Base-by-base conservation (phyloP, 1,140 invertebrate species). In the Conopomorpha cramerella region DNA sequence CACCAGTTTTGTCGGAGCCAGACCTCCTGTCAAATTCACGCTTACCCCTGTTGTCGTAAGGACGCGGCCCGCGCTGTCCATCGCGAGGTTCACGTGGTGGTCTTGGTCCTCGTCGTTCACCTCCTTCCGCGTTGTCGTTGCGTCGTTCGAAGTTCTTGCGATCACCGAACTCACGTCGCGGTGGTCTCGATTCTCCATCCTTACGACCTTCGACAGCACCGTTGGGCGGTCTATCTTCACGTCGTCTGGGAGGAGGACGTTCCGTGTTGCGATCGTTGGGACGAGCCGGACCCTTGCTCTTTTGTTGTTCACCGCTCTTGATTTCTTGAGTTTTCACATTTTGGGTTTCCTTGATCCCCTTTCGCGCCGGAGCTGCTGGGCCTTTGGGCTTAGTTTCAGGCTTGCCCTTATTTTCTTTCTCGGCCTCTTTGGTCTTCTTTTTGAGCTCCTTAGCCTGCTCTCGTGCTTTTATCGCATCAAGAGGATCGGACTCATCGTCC, bases 21-120 rank as follows among this genome's bases (percentile, higher is more conserved):
- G 93, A 96, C 71, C 96, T 92, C 43, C 95, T 85, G 77, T 97
- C 95, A 72, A 92, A 97, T 78, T 97, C 94, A 23, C 93, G 84
- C 77, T 94, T 95, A 26, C 89, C 86, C 45, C 89, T 82, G 45
- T 88, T 84, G 45, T 87, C 86, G 56, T 86, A 88, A 3, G 73
- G 66, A 50, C 68, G 68, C 45, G 74, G 50, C 55, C 71, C 50
- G 60, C 73, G 59, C 70, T 66, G 68, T 36, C 78, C 77, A 16
- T 57, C 59, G 14, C 54, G 39, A 16, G 64, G 64, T 54, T 79
- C 68, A 43, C 77, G 45, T 65, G 76, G 51, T 65, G 71, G 50
- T 59, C 68, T 37, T 44, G 63, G 51, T 43, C 81, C 76, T 43
- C 62, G 79, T 37, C 73, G 71, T 41, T 77, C 66, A 4, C 60